Conservation (phyloP, 2,888 invertebrate species). For the Seira musarum region DNA sequence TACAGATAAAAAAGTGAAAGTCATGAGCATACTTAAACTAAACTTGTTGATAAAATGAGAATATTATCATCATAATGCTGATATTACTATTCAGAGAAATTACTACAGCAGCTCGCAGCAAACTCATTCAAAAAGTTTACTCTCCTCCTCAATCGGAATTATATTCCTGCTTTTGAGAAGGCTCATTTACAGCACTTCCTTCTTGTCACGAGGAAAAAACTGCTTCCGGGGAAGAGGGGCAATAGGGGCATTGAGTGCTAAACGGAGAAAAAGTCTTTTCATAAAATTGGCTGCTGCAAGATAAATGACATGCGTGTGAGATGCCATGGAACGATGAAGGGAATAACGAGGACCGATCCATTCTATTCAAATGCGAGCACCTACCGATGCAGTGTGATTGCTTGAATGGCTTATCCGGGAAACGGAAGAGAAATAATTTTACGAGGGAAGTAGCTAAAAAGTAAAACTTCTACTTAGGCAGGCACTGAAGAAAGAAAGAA, state of each 20-base stretch:
- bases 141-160: not conserved
- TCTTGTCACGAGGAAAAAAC: constrained; percentile 27
- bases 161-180: not conserved
- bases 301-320: constrained; percentile 19
- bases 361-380: constrained; percentile 11
- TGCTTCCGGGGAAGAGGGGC: constrained; percentile 43
- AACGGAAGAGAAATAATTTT: constrained; percentile 41
- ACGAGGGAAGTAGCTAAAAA: constrained; percentile 17
- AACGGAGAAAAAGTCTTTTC: constrained; percentile 19
- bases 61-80: constrained; percentile 11
- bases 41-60: constrained; percentile 17
- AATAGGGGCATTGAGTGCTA: not conserved
- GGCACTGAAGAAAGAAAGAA: too few relatives aligned
- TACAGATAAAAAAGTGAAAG: constrained; percentile 16
- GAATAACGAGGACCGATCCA: not conserved
- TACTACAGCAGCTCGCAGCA: not conserved
- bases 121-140: too few relatives aligned
- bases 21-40: constrained; percentile 4
- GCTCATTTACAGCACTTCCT: constrained; percentile 49
- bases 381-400: constrained; percentile 3
- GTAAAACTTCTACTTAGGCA: not conserved
- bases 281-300: not conserved
- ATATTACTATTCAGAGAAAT: constrained; percentile 10
- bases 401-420: constrained; percentile 43
- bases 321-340: constrained; percentile 1